Base-by-base conservation (phyloP, 2,888 invertebrate species). In the Toxonevra muliebris region DNA sequence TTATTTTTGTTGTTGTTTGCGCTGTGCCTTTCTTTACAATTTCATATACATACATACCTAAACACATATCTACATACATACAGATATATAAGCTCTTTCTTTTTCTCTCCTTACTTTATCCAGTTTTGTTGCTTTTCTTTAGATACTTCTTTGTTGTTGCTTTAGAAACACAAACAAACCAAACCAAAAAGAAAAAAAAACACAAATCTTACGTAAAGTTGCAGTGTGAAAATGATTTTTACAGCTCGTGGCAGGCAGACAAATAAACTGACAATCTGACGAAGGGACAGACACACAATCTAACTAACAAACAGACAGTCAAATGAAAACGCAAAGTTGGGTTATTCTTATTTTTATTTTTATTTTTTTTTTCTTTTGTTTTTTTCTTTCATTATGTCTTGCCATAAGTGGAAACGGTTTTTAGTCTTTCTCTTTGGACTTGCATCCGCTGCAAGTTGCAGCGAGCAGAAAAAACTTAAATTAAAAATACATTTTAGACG, bases 171-270 rank as follows among this genome's bases (percentile, higher is more conserved):
- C 57, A 61, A 53, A 53, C 12, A 30, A n/a, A n/a, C n/a, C 30
- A 30, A 30, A 30, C 30, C n/a, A n/a, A 30, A 30, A 30, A 4
- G 30, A 30, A 30, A 30, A 30, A 30, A 17, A 40, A 58, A 9
- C 41, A n/a, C 41, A 30, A 30, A 30, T 30, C 30, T 30, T 30
- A 30, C 30, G 30, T 30, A 30, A 57, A 19, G 61, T 58, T 61
- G 55, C 57, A 40, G 63, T 63, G 65, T 69, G 68, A 64, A 69
- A 65, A 69, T 61, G 42, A 68, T 42, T 68, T 68, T 65, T 50
- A 57, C 40, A 61, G 61, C 45, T 61, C 53, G 54, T 40, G 43
- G 63, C 45, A n/a, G 30, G 40, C 63, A 17, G 63, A n/a, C 55
- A 19, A 40, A 55, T 12, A 30, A n/a, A 19, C 8, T 42, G 48